Evolutionary conservation across 1,140 invertebrate species (phyloP), one percentile per base, ranked within the genome.

Genomic region (Drosophila parabipectinata): DNA sequence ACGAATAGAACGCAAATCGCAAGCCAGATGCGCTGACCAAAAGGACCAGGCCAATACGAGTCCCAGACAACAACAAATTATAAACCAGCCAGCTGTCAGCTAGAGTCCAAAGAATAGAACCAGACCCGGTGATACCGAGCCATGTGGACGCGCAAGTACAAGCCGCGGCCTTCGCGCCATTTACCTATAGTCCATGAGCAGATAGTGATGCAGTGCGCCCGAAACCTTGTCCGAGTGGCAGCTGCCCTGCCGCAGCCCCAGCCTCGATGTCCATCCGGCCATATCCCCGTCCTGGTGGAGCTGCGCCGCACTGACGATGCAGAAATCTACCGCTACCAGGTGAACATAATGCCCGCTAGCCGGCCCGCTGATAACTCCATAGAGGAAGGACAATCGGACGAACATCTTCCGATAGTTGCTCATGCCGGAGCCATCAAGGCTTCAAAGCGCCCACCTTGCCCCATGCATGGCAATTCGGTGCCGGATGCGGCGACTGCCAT

Each of bases 201-300:
- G 48, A 75, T 88, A 12, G 82, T 83, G 3, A 45, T 88, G 55
- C 79, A 82, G 55, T 76, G 75, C 41, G 83, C 82, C 45, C 56
- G 54, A 47, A 72, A 75, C 12, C 68, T 87, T 1, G 59, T 76
- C 61, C 51, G 61, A 3, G 8, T 58, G 58, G 75, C 83, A 4
- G 32, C 55, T 6, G 30, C 50, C 3, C 18, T 82, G 66, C 71
- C 83, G 0, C 77, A 82, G 32, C 79, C 69, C 4, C 80, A 78
- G 37, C 76, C 64, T 4, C 45, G 66, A 12, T 68, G 48, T 0
- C 71, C 30, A 0, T 32, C 61, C 5, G 82, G 83, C 6, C 47
- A 82, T 37, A 30, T 87, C 28, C 76, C 84, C 0, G 64, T 87
- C 26, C 18, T 87, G 14, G 83, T 87, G 50, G 83, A 87, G 63